Conservation (phyloP, 2,888 invertebrate genomes). For the Eustalomyia histrio region DNA sequence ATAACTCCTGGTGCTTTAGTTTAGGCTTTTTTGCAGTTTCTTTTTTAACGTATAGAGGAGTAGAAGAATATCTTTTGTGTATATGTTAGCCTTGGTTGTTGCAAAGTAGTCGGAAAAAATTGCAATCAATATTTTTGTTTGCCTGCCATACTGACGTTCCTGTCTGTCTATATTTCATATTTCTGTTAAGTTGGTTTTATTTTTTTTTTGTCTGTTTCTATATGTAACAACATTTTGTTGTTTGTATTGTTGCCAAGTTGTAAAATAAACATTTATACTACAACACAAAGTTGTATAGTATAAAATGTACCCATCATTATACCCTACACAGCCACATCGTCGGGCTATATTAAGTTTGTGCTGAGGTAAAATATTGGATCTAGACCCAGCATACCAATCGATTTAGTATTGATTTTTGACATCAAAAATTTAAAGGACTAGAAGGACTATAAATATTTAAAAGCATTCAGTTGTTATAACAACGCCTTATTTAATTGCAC, state of each 20-base stretch:
- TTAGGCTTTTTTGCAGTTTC: slow-evolving; percentile 35
- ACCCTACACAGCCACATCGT: too few species aligned
- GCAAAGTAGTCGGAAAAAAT: slow-evolving; percentile 9
- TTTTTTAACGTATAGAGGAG: background rate
- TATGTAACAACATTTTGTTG: background rate
- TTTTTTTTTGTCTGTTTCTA: slow-evolving; percentile 4
- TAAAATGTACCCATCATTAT: slow-evolving; percentile 15
- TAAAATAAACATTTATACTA: slow-evolving; percentile 8
- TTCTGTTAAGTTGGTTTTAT: slow-evolving; percentile 10
- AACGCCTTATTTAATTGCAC: too few species aligned
- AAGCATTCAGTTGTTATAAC: too few species aligned
- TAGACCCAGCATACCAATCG: too few species aligned
- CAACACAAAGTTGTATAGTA: background rate
- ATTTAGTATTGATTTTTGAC: too few species aligned
- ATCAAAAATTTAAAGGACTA: too few species aligned
- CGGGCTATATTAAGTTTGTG: too few species aligned
- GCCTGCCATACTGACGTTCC: slow-evolving; percentile 7
- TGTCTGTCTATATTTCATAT: slow-evolving; percentile 34
- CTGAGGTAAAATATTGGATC: too few species aligned
- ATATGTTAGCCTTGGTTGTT: slow-evolving; percentile 27
- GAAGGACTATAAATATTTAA: too few species aligned
- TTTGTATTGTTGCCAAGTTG: slow-evolving; percentile 37
- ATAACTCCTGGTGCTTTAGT: slow-evolving; percentile 46
- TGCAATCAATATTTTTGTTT: slow-evolving; percentile 46
- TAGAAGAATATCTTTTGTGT: background rate